Percentiles rank a stretch among this genome's conserved stretches.
Evolutionary conservation across 1,140 invertebrate species (phyloP).

Genomic region (Paraescarpia echinospica): DNA sequence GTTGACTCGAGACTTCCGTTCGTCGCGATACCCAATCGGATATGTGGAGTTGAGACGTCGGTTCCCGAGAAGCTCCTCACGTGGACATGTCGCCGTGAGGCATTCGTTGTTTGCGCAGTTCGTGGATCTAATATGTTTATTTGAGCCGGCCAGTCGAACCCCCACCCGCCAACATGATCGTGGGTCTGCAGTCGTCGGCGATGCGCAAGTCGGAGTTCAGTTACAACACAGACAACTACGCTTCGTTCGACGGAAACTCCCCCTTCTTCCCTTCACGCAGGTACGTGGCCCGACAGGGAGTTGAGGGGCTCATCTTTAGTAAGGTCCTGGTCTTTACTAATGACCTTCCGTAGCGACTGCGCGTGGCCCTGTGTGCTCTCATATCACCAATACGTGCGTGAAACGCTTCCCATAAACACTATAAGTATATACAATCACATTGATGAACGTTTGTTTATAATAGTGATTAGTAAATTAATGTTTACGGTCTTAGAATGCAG

Average conservation of each 20-base stretch:
- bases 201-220: constrained; percentile 3
- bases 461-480: neutral
- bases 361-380: neutral
- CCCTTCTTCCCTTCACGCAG: neutral
- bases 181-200: constrained; percentile 10
- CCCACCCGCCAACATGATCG: neutral
- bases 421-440: neutral
- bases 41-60: neutral
- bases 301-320: neutral
- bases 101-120: neutral
- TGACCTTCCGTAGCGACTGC: neutral
- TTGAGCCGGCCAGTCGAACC: neutral
- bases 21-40: neutral
- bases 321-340: neutral
- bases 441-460: neutral
- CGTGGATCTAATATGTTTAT: neutral
- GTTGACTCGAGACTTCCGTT: neutral
- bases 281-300: neutral
- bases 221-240: neutral
- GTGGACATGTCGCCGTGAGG: neutral
- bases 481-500: neutral
- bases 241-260: neutral
- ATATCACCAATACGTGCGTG: neutral
- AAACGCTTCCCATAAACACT: neutral
- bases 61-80: too few relatives aligned